These are phyloP conservation scores for Falco columbarius DNA, from an alignment of 2,797 vertebrate species.

Conservation along the genomic window DNA sequence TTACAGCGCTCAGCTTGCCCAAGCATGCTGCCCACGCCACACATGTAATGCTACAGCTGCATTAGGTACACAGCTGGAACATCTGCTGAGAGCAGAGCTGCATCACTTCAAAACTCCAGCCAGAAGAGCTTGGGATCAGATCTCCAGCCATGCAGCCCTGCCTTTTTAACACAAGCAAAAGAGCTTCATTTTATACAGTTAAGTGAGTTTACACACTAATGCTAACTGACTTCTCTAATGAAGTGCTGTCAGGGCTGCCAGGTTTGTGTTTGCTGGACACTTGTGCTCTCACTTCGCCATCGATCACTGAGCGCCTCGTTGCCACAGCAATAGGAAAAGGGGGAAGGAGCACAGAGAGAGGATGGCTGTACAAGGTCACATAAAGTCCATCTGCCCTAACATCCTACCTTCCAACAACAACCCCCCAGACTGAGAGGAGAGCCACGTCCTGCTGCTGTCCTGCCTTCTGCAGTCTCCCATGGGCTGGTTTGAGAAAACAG, in stretches of 20 bases:
- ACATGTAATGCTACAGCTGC: background rate
- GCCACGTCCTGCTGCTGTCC: background rate
- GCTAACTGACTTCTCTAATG: background rate
- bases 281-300: background rate
- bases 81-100: background rate
- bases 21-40: too few species aligned
- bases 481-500: background rate
- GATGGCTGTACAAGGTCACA: too few species aligned
- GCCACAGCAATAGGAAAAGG: background rate
- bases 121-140: background rate
- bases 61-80: rapidly evolving
- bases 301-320: background rate
- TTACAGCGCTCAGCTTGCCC: background rate
- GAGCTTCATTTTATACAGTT: background rate
- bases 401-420: background rate
- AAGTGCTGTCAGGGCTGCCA: background rate
- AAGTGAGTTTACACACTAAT: too few species aligned
- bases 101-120: background rate
- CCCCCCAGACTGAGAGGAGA: background rate
- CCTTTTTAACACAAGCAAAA: background rate
- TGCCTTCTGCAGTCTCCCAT: background rate
- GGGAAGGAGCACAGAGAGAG: background rate
- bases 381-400: background rate
- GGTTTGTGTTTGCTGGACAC: background rate
- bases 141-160: background rate